Conservation (phyloP, 2,113 vertebrate species). For the Leucoraja erinaceus region DNA sequence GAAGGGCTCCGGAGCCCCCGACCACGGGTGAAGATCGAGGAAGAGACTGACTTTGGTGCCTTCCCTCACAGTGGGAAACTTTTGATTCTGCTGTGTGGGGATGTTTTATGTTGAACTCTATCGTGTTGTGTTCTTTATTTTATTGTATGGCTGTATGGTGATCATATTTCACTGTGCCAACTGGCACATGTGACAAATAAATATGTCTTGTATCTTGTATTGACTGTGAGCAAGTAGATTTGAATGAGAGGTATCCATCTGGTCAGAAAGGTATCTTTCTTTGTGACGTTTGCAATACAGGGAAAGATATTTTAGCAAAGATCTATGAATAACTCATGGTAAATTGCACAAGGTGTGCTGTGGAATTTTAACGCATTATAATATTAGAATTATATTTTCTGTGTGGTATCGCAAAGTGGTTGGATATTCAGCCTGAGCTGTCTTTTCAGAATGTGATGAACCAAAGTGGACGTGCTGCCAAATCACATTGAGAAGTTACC, state of each 20-base stretch:
- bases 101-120: too few relatives aligned
- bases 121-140: too few relatives aligned
- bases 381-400: neutral
- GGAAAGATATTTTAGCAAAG: neutral
- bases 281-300: neutral
- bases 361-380: neutral
- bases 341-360: neutral
- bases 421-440: neutral
- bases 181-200: too few relatives aligned
- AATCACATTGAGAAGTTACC: neutral
- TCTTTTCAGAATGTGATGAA: neutral
- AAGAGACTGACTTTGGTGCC: too few relatives aligned
- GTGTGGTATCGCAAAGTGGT: neutral
- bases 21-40: too few relatives aligned
- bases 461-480: neutral
- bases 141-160: too few relatives aligned
- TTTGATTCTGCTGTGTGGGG: too few relatives aligned
- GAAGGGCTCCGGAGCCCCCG: too few relatives aligned
- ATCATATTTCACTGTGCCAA: too few relatives aligned
- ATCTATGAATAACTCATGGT: neutral
- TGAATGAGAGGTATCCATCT: neutral
- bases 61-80: too few relatives aligned
- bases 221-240: neutral
- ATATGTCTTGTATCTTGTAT: too few relatives aligned
- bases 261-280: neutral